A percentile compares a stretch with the other conserved stretches of the same genome.
Evolutionary conservation across 2,113 vertebrate species (phyloP).

Genomic region (Eira barbara): DNA sequence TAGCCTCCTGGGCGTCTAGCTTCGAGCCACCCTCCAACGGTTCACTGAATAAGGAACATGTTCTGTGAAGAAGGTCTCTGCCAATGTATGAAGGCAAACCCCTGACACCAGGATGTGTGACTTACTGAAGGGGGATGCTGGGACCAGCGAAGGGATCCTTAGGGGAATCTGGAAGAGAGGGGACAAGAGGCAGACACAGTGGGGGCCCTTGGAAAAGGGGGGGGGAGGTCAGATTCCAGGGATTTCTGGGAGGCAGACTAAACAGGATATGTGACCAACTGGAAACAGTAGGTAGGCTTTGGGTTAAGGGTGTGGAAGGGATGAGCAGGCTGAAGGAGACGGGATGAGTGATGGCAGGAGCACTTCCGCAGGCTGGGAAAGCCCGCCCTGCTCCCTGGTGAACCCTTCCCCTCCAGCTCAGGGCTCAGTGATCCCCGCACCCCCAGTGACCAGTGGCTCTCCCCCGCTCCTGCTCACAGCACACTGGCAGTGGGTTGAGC

Average conservation of each 20-base stretch:
- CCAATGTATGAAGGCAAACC: background rate
- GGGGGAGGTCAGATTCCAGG: background rate
- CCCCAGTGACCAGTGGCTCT: fast-evolving
- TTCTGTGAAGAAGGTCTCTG: background rate
- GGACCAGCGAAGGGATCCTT: background rate
- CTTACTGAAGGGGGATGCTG: background rate
- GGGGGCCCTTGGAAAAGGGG: background rate
- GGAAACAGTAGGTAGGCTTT: background rate
- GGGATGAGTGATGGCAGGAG: background rate
- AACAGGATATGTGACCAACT: background rate
- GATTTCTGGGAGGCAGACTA: background rate
- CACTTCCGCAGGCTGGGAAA: background rate
- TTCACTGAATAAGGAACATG: background rate
- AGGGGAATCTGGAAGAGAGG: background rate
- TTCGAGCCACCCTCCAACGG: background rate
- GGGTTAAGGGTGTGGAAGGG: background rate
- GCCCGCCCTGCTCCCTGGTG: background rate
- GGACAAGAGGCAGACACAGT: background rate
- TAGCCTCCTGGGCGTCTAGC: background rate
- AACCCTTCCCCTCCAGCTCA: background rate
- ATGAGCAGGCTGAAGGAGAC: background rate
- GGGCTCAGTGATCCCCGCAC: background rate
- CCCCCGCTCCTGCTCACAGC: background rate
- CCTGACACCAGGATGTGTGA: background rate
- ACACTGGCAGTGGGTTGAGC: background rate